Conservation (phyloP, 2,113 vertebrate species). For the Varanus salvator region DNA sequence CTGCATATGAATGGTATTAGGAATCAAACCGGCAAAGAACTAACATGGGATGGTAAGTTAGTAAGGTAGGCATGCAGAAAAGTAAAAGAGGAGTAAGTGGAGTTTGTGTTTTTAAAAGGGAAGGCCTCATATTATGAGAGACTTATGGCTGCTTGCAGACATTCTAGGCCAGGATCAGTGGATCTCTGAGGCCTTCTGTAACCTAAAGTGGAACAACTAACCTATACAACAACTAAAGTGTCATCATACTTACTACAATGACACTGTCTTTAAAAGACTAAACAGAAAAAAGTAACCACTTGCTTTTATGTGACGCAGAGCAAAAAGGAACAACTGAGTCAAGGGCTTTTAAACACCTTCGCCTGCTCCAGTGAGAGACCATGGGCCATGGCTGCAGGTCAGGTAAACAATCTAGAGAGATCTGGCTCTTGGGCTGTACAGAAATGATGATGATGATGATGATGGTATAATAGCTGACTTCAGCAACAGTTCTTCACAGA, state of each 20-base stretch:
- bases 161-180: background rate
- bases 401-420: background rate
- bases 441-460: too few relatives aligned
- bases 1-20: background rate
- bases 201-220: too few relatives aligned
- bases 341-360: too few relatives aligned
- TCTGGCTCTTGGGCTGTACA: too few relatives aligned
- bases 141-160: background rate
- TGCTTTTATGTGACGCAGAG: slow-evolving; percentile 65
- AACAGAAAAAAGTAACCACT: slow-evolving; percentile 63
- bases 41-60: background rate
- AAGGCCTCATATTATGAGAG: background rate
- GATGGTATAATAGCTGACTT: too few relatives aligned
- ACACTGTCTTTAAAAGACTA: slow-evolving; percentile 43
- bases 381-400: background rate
- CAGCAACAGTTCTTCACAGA: background rate
- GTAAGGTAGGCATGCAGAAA: too few relatives aligned
- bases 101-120: too few relatives aligned
- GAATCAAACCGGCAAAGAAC: background rate
- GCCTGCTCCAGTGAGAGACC: too few relatives aligned
- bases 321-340: background rate
- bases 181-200: too few relatives aligned
- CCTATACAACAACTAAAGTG: too few relatives aligned
- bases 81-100: background rate
- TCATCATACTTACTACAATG: slow-evolving; percentile 7